These are phyloP conservation scores for Nannospalax galili DNA, from an alignment of 2,113 vertebrate genomes.

Conservation along the genomic window DNA sequence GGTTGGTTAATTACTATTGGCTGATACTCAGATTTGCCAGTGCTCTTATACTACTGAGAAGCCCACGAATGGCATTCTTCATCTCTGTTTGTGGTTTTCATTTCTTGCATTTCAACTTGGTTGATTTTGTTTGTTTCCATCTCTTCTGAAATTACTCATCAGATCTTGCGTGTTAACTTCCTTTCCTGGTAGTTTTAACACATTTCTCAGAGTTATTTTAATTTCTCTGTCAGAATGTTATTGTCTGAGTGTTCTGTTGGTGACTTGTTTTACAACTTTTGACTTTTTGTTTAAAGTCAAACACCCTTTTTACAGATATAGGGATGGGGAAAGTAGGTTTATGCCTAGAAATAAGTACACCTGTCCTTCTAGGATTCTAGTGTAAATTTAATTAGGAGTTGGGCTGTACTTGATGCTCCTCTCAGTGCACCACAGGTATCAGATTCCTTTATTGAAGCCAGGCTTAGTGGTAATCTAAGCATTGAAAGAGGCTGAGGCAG, in stretches of 20 bases:
- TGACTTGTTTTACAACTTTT: not conserved
- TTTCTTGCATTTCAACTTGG: not conserved
- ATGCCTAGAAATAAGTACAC: not conserved
- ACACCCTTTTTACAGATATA: not conserved
- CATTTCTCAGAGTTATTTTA: conserved; percentile 13
- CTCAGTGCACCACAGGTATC: not conserved
- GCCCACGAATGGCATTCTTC: not conserved
- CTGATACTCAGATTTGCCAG: not conserved
- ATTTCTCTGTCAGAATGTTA: not conserved
- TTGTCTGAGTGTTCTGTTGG: conserved; percentile 8
- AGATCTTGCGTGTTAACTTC: not conserved
- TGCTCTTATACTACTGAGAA: not conserved
- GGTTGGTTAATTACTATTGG: not conserved
- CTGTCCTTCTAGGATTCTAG: not conserved
- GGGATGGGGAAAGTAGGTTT: not conserved
- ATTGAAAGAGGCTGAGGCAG: no score
- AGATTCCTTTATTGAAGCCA: not conserved
- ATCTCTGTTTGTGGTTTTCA: not conserved
- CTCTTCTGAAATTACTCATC: not conserved
- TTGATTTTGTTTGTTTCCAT: not conserved
- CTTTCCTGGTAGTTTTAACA: not conserved
- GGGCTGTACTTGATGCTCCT: not conserved
- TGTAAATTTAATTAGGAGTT: not conserved
- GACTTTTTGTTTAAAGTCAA: conserved; percentile 35
- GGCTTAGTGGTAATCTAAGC: not conserved